Conservation (phyloP, 2,113 vertebrate species). For the Hucho hucho region DNA sequence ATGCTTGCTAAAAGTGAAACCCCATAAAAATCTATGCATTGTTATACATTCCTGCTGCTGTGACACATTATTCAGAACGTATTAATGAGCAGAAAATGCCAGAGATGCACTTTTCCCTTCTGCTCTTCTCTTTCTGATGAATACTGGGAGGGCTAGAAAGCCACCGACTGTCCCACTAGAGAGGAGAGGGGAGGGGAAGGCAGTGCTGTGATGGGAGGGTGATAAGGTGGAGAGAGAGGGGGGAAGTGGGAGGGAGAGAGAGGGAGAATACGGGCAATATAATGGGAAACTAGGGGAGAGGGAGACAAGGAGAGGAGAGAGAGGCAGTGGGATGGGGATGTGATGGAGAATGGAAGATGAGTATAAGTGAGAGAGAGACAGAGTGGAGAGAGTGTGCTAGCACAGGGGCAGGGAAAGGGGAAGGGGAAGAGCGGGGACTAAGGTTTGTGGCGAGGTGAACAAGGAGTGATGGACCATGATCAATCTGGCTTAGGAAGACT, state of each 20-base stretch:
- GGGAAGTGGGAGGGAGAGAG: neutral
- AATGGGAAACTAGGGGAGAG: neutral
- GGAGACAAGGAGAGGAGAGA: neutral
- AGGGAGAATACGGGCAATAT: neutral
- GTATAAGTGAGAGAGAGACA: neutral
- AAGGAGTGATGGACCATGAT: neutral
- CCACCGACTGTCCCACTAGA: constrained; percentile 11
- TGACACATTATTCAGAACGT: neutral
- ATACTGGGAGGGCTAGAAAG: constrained; percentile 11
- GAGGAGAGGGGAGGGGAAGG: neutral
- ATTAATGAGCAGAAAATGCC: neutral
- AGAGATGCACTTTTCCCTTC: neutral
- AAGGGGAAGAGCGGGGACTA: neutral
- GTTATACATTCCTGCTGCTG: neutral
- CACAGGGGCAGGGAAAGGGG: neutral
- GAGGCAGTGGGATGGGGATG: neutral
- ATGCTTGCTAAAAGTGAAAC: no score
- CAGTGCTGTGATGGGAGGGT: neutral
- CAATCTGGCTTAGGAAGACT: neutral
- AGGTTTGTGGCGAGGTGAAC: neutral
- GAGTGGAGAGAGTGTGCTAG: neutral
- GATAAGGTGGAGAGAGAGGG: neutral
- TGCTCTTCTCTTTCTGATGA: neutral
- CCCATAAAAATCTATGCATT: neutral
- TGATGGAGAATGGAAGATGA: neutral